These are phyloP conservation scores for Crenichthys baileyi DNA, from an alignment of 2,797 vertebrate genomes.

Conservation along the genomic window DNA sequence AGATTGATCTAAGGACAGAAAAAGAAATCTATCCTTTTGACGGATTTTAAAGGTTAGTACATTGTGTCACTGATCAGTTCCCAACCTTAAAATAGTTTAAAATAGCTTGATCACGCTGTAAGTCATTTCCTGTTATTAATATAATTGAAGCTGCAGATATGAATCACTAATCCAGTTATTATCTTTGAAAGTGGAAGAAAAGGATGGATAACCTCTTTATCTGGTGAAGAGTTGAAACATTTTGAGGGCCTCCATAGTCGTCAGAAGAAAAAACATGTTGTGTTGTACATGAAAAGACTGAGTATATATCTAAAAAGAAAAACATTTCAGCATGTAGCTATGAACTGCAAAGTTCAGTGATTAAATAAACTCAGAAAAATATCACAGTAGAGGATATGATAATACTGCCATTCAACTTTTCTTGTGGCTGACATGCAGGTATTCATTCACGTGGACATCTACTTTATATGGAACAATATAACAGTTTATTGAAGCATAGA, in stretches of 20 bases:
- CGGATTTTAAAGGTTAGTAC: not conserved
- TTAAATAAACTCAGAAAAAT: slow-evolving; percentile 52
- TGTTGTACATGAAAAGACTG: slow-evolving; percentile 12
- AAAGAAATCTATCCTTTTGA: not conserved
- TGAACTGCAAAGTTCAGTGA: slow-evolving; percentile 38
- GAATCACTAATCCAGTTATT: slow-evolving; percentile 7
- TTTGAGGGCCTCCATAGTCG: slow-evolving; percentile 3
- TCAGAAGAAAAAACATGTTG: slow-evolving; percentile 2
- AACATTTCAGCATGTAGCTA: slow-evolving; percentile 13
- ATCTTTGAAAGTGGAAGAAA: slow-evolving; percentile 2
- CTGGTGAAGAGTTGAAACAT: slow-evolving; percentile 9
- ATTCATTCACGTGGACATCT: slow-evolving; percentile 71
- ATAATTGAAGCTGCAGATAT: slow-evolving; percentile 45
- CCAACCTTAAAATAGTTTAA: not conserved
- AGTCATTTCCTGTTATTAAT: slow-evolving; percentile 46
- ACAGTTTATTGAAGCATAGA: slow-evolving; percentile 73
- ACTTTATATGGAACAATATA: slow-evolving; percentile 69
- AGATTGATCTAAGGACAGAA: too few species aligned
- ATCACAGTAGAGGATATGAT: slow-evolving; percentile 42
- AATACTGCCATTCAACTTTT: slow-evolving; percentile 68
- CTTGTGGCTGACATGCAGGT: slow-evolving; percentile 58
- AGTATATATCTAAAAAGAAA: slow-evolving; percentile 13
- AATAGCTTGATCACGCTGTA: not conserved
- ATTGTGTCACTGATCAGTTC: not conserved
- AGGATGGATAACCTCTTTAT: slow-evolving; percentile 1